A percentile compares a stretch with the other conserved stretches of the same genome.
Conservation (phyloP, 2,888 invertebrate genomes). For the Saturnia japonica region DNA sequence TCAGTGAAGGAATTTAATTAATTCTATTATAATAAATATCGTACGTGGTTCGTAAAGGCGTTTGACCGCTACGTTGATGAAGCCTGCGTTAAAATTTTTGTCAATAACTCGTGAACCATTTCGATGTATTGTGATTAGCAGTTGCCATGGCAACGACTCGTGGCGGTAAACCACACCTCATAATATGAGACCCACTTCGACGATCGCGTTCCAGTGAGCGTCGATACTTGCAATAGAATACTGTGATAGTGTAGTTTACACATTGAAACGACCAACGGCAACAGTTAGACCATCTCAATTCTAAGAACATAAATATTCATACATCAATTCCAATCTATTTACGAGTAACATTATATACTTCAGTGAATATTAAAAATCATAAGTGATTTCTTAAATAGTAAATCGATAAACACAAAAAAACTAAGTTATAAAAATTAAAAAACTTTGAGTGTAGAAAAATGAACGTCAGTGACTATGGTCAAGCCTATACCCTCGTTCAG, state of each 20-base stretch:
- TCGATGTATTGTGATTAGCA: conserved; percentile 59
- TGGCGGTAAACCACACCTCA: conserved; percentile 70
- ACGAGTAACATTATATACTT: neutral
- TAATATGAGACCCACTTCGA: conserved; percentile 57
- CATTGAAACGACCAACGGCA: neutral
- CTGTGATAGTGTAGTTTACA: conserved; percentile 27
- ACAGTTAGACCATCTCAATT: too few species aligned
- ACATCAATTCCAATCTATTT: neutral
- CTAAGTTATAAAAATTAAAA: neutral
- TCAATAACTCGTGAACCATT: conserved; percentile 65
- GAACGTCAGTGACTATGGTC: neutral
- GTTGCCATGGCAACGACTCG: conserved; percentile 60
- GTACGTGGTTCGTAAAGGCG: conserved; percentile 19
- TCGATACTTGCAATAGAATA: conserved; percentile 38
- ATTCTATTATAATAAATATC: neutral
- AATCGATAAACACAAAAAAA: neutral
- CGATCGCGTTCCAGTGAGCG: conserved; percentile 48
- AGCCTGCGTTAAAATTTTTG: conserved; percentile 54
- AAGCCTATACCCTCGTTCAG: neutral
- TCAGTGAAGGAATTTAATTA: neutral
- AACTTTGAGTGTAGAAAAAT: neutral
- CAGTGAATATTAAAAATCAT: neutral
- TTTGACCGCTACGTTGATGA: conserved; percentile 31
- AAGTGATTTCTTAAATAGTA: neutral
- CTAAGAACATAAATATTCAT: too few species aligned